These are phyloP conservation scores for Prosopocoilus inquinatus DNA, from an alignment of 2,888 invertebrate genomes.

Conservation along the genomic window DNA sequence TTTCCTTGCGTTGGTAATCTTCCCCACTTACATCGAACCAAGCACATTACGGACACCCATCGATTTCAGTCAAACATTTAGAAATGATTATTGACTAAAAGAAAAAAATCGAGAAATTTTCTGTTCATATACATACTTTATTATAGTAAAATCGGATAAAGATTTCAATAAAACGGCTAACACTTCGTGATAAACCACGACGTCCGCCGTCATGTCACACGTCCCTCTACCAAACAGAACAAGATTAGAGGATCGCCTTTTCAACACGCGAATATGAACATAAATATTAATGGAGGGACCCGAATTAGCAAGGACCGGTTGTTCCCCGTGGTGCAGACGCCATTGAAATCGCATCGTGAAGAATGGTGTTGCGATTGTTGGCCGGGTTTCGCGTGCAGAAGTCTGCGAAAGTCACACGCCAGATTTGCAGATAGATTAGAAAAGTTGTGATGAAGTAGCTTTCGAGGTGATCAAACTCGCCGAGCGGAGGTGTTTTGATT, in stretches of 20 bases:
- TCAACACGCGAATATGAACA: slow-evolving; percentile 27
- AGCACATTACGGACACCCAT: too few species aligned
- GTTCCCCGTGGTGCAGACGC: slow-evolving; percentile 9
- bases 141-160: too few species aligned
- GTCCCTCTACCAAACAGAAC: neutral
- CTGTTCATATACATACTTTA: too few species aligned
- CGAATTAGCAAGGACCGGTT: too few species aligned
- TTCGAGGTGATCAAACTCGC: slow-evolving; percentile 12
- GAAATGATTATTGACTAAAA: too few species aligned
- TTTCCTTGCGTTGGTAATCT: too few species aligned
- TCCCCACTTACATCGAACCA: too few species aligned
- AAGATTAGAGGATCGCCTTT: slow-evolving; percentile 5
- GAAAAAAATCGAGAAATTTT: too few species aligned
- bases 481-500: slow-evolving; percentile 20
- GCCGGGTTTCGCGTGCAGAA: slow-evolving; percentile 25
- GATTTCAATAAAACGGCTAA: too few species aligned
- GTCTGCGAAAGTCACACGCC: slow-evolving; percentile 26
- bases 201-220: neutral
- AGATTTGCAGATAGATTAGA: slow-evolving; percentile 33
- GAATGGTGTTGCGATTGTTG: slow-evolving; percentile 27
- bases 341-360: slow-evolving; percentile 23
- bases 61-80: too few species aligned
- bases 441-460: slow-evolving; percentile 31
- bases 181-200: neutral
- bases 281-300: slow-evolving; percentile 25